Evolutionary conservation across 2,888 invertebrate species (phyloP), one percentile per base, ranked within the genome.

Genomic region (Pollenia labialis): DNA sequence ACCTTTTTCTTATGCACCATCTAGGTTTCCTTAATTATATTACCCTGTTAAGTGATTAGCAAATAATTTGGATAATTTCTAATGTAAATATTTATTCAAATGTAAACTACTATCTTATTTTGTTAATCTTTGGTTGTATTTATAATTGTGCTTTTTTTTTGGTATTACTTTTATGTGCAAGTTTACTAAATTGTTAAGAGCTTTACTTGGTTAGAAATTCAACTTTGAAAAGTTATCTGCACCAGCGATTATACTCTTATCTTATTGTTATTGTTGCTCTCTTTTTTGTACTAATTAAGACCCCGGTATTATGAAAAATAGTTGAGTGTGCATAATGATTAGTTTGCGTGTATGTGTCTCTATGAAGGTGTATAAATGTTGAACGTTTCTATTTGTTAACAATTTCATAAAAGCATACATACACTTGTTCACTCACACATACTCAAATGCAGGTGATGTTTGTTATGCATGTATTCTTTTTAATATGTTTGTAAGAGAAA

Each of bases 261-360:
- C 6, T 32, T 32, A 32, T 1, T 32, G 14, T 18, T 52, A 52
- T 52, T 40, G 23, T 50, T 14, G 16, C 32, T 40, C 42, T 52
- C 44, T 50, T 62, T 42, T 62, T 62, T 80, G 12, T 50, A 46
- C 58, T 80, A 71, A 71, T 71, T 80, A 80, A 46, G 16, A 80
- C 7, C 11, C n/a, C 14, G 46, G 44, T 32, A 46, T 66, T 42
- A 42, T 32, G 54, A 62, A 62, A 32, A 32, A 32, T 32, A 6
- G 32, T 6, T 6, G 40, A 32, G 62, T 16, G 54, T 4, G 7
- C n/a, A 48, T 18, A 10, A 1, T 42, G 52, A 42, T 12, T 48
- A 16, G 60, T 48, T 7, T 46, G 42, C 14, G 42, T 18, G 1
- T 23, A 3, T 23, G 23, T 23, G 23, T 23, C 23, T 1, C 23